phyloP scores from a whole-genome alignment of 2,888 invertebrate genomes.

The Kryphioiulus occultus region DNA sequence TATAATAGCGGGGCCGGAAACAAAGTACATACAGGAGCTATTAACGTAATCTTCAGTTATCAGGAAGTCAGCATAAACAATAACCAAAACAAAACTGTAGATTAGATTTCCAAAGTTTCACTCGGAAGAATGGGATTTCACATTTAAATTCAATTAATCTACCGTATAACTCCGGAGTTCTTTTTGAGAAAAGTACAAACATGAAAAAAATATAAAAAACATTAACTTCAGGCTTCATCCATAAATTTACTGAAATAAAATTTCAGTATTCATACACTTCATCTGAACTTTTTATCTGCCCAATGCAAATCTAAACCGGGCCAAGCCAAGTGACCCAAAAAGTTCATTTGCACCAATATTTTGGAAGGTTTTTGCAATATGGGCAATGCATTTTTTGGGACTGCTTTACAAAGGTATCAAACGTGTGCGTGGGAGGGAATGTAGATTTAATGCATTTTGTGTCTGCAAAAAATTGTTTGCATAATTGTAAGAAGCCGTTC shows the following conservation, averaged over 20 bases:
- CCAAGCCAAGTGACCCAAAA: not conserved
- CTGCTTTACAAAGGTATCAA: not conserved
- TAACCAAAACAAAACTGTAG: too few relatives aligned
- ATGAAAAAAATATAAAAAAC: too few relatives aligned
- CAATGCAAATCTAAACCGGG: too few relatives aligned
- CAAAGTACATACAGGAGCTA: not conserved
- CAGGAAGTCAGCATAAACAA: too few relatives aligned
- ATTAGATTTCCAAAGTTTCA: too few relatives aligned
- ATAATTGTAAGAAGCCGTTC: not conserved
- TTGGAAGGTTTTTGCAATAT: not conserved
- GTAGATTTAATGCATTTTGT: not conserved
- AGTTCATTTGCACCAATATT: slow-evolving; percentile 14
- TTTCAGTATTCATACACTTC: not conserved
- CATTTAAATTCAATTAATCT: too few relatives aligned
- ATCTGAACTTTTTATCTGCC: too few relatives aligned
- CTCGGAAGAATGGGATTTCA: too few relatives aligned
- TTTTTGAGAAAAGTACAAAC: too few relatives aligned
- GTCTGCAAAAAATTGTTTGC: not conserved
- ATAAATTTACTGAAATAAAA: not conserved
- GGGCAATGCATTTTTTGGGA: not conserved
- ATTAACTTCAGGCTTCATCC: not conserved
- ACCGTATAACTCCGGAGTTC: too few relatives aligned
- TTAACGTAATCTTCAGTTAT: too few relatives aligned
- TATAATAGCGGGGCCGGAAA: not conserved
- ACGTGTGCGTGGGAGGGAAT: not conserved